phyloP scores from a whole-genome alignment of 2,113 vertebrate genomes.

The Alethe castanea region DNA sequence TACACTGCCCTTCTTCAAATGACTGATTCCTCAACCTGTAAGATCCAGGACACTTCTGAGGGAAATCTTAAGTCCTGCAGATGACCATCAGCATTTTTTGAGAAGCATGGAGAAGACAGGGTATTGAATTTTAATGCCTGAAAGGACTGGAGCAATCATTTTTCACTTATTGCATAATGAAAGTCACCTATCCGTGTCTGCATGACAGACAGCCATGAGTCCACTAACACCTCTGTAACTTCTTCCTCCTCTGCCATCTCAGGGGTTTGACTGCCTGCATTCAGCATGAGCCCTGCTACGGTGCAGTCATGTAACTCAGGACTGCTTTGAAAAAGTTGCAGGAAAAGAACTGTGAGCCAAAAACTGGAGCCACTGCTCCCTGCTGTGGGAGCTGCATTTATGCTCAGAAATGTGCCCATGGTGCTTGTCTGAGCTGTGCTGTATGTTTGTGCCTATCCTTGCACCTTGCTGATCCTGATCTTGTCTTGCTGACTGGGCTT shows the following conservation, averaged over 20 bases:
- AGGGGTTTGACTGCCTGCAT: not conserved
- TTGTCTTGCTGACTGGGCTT: not conserved
- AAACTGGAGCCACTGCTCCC: not conserved
- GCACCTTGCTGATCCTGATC: not conserved
- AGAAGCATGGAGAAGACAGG: not conserved
- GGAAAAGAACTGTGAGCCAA: not conserved
- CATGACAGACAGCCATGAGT: not conserved
- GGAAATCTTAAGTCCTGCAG: not conserved
- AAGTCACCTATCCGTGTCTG: not conserved
- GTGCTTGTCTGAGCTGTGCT: not conserved
- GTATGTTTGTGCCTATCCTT: not conserved
- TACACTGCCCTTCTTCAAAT: not conserved
- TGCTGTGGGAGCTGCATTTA: not conserved
- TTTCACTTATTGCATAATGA: not conserved
- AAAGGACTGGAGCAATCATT: not conserved
- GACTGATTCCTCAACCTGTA: not conserved
- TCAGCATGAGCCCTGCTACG: not conserved
- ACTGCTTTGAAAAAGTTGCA: not conserved
- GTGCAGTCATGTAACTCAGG: not conserved
- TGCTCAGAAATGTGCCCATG: not conserved
- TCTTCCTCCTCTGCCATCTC: not conserved
- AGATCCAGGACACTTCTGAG: not conserved
- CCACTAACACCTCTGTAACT: not conserved
- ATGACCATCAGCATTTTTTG: not conserved
- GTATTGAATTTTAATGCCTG: not conserved